Base-by-base conservation (phyloP, 1,140 invertebrate genomes). In the Drosophila tani region DNA sequence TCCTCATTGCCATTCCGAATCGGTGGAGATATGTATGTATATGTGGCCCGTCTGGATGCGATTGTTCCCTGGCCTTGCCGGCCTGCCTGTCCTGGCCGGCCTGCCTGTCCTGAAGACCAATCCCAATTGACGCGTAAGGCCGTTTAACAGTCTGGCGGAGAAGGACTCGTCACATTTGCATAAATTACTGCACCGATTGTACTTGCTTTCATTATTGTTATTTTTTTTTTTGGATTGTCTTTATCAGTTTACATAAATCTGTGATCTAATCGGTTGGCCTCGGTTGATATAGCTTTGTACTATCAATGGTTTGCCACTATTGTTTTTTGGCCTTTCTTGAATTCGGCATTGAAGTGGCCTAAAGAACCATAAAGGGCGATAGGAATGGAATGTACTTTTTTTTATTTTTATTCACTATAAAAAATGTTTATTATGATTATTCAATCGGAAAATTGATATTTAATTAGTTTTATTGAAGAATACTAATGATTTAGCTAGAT, bases 61-160 rank as follows among this genome's bases (percentile, higher is more conserved):
- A 51, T 15, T 24, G 41, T 38, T 45, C 38, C 5, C 49, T 21
- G 50, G 66, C 65, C 64, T 56, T 43, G 5, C 15, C 2, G 24
- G 8, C 15, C 49, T 14, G 27, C 50, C 51, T 43, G 51, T 58
- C 66, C 66, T 56, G 50, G 5, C 15, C 2, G 24, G 8, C 15
- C 49, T 14, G 27, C 50, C 51, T 43, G 51, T 58, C 66, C 66
- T 57, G 67, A 38, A 41, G 35, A 70, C 15, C 45, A 21, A 21
- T 32, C 17, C 57, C 71, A 75, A 85, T 84, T 88, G 85, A 84
- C 68, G 84, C 81, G 74, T 84, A 47, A 88, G 81, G 84, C 65
- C 74, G 77, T 87, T 88, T 63, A 90, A 81, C 81, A 84, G 84
- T 90, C 84, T 84, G 69, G 55, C 75, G 68, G 69, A 79, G 47